phyloP scores from a whole-genome alignment of 2,113 vertebrate genomes.

The Anolis carolinensis region DNA sequence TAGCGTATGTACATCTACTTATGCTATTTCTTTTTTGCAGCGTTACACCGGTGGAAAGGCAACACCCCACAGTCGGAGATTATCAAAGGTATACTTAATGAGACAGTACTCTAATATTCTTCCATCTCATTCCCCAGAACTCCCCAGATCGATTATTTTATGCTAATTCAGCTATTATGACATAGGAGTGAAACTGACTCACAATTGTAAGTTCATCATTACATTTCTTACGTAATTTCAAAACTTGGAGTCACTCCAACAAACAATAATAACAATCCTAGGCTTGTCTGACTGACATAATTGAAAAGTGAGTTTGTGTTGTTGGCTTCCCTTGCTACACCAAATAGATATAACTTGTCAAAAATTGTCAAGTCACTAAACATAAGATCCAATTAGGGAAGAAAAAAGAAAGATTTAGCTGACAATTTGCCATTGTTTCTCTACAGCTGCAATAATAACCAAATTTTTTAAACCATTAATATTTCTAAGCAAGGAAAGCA shows the following conservation, averaged over 20 bases:
- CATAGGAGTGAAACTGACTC: not conserved
- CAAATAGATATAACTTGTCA: not conserved
- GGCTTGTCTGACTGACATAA: not conserved
- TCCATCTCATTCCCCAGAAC: not conserved
- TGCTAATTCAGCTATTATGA: not conserved
- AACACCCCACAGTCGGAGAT: not conserved
- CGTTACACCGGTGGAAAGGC: not conserved
- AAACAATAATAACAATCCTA: not conserved
- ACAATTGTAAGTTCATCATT: not conserved
- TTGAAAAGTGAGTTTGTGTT: not conserved
- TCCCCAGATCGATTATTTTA: not conserved
- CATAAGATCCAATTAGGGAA: too few relatives aligned
- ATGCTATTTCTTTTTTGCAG: not conserved
- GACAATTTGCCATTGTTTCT: not conserved
- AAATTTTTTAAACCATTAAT: not conserved
- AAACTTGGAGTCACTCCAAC: not conserved
- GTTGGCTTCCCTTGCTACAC: not conserved
- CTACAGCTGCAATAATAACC: not conserved
- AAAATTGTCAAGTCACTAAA: not conserved
- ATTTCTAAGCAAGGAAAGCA: not conserved
- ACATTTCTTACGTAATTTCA: not conserved
- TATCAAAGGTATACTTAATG: not conserved
- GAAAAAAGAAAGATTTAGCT: not conserved
- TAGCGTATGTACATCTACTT: not conserved
- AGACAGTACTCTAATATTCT: not conserved